Base-by-base conservation (phyloP, 2,888 invertebrate genomes). In the Leucophenga maculata region DNA sequence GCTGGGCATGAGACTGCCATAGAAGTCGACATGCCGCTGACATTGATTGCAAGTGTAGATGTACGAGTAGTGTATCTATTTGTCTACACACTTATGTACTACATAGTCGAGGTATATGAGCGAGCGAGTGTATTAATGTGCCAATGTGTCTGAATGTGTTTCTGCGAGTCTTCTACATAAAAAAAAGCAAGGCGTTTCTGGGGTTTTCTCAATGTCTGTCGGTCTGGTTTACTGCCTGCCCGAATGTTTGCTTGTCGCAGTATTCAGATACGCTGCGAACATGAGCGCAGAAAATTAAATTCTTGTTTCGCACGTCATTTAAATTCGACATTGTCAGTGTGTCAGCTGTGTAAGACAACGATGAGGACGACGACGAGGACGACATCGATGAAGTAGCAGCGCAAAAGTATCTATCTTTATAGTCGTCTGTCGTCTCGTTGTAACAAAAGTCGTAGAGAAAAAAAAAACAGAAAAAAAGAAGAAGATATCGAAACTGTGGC, bases 241-340 rank as follows among this genome's bases (percentile, higher is more conserved):
- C 8, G 39, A 1, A 8, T 39, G 55, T 44, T 39, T 16, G 20
- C 20, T 60, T 44, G 44, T 16, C 39, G 39, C 26, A 60, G 60
- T 39, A 18, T 44, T n/a, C 44, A 11, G 39, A 20, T 62, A 46
- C 65, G 57, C 18, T 52, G 55, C 26, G 20, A 39, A n/a, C 72
- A 71, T 72, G 66, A 79, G 77, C 44, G 9, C 72, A 78, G 80
- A 85, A 86, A 87, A 86, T 86, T 78, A 84, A 85, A 86, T 86
- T 86, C 85, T 82, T 83, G 78, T 83, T 85, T 86, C 79, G 83
- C 83, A 81, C 83, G 83, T 83, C 86, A 84, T 86, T 86, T 85
- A 82, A 82, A 84, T 86, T 80, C 83, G 78, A 79, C 82, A 84
- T 74, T 79, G 84, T 75, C 82, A 74, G 72, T 70, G 71, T n/a